Evolutionary conservation across 2,113 vertebrate genomes (phyloP).

Genomic region (Martes martes): DNA sequence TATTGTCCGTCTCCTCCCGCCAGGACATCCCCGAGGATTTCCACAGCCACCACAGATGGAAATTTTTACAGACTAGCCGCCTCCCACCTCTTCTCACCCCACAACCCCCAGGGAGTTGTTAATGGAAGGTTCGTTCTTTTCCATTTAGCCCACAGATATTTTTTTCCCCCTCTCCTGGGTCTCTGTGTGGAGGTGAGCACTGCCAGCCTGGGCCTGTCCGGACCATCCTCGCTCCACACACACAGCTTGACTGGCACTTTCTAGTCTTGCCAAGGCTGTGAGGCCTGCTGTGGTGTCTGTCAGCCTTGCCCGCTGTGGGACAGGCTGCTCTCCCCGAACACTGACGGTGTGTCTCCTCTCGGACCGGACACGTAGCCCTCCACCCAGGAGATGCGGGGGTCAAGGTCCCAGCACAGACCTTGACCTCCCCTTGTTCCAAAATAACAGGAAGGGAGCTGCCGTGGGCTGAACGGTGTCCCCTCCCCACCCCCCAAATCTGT

Average conservation of each 20-base stretch:
- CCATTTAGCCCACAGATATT: background rate
- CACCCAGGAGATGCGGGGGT: background rate
- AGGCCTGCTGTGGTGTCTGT: fast-evolving
- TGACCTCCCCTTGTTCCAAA: background rate
- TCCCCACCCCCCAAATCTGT: background rate
- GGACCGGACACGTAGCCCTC: background rate
- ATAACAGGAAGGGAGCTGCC: background rate
- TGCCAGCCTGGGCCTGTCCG: background rate
- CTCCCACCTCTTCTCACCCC: background rate
- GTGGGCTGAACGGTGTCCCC: background rate
- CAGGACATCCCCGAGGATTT: background rate
- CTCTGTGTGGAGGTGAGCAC: background rate
- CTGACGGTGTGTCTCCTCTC: background rate
- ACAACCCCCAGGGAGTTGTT: background rate
- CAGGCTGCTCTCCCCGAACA: background rate
- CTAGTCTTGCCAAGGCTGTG: background rate
- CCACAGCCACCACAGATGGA: background rate
- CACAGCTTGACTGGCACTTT: background rate
- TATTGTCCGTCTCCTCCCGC: background rate
- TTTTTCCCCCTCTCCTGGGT: background rate
- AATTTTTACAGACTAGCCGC: background rate
- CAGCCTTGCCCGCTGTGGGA: background rate
- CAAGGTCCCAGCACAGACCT: background rate
- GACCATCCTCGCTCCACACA: fast-evolving
- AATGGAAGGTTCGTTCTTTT: constrained; percentile 39